These are phyloP conservation scores for Achroia grisella DNA, from an alignment of 1,140 invertebrate genomes.

Conservation along the genomic window DNA sequence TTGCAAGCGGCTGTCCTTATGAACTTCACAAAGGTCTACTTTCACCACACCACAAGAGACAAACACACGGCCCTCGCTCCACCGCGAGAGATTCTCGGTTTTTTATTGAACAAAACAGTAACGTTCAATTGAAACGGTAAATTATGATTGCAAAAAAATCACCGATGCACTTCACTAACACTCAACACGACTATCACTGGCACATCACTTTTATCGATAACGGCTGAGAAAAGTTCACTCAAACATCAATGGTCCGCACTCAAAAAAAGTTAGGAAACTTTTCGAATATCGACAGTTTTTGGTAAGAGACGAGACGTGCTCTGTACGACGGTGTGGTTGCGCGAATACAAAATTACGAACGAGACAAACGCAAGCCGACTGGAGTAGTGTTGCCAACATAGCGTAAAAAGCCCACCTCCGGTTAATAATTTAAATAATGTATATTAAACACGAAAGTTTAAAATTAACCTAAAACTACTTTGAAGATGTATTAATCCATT, in stretches of 20 bases:
- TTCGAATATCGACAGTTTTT: constrained; percentile 36
- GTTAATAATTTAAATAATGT: no score
- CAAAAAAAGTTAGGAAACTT: constrained; percentile 57
- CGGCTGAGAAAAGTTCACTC: constrained; percentile 15
- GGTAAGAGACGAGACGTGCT: constrained; percentile 24
- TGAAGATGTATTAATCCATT: no score
- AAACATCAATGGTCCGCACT: constrained; percentile 28
- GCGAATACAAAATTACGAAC: constrained; percentile 43
- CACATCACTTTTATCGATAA: constrained; percentile 31
- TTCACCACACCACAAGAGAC: constrained; percentile 63
- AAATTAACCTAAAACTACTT: no score
- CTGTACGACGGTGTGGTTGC: constrained; percentile 38
- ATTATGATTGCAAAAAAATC: constrained; percentile 46
- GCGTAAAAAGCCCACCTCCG: no score
- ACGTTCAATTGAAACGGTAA: constrained; percentile 66
- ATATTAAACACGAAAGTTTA: no score
- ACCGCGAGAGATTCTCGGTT: constrained; percentile 46
- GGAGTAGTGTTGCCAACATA: no score
- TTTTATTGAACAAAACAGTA: constrained; percentile 63
- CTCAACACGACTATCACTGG: constrained; percentile 32
- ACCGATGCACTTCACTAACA: constrained; percentile 52
- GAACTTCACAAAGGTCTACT: constrained; percentile 69
- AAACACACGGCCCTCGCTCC: constrained; percentile 57
- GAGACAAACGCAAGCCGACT: constrained; percentile 19
- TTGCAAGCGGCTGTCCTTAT: constrained; percentile 61